Base-by-base conservation (phyloP, 2,888 invertebrate genomes). In the Drosophila neonasuta region DNA sequence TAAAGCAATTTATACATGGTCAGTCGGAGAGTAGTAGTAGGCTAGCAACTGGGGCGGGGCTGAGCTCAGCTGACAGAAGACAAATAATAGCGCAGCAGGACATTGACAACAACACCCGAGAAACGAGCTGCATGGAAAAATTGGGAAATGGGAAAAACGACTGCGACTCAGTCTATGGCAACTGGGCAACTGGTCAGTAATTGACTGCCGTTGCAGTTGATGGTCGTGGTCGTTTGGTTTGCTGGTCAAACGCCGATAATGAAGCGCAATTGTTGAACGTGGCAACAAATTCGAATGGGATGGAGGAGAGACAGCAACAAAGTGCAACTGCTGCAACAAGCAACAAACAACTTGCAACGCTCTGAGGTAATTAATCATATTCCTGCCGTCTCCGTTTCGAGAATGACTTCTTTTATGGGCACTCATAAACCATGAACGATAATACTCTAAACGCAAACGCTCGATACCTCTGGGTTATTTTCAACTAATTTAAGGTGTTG, bases 31-130 rank as follows among this genome's bases (percentile, higher is more conserved):
- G 39, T 24, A 24, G 24, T 24, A 6, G 24, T 24, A 6, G 34
- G 50, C 30, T 58, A 32, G 50, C 20, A 45, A 50, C 50, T 34
- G n/a, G 32, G 48, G 32, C 49, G 34, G 61, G 7, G 44, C 67
- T 48, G 63, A 49, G 72, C 70, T 73, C 68, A 73, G 61, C 71
- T 72, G 73, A 79, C 71, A 82, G 72, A 82, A 88, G 89, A 88
- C 89, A 88, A 88, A 88, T 88, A 88, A 88, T 86, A 84, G 88
- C 89, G 77, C 88, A 88, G 89, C 88, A 88, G 88, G 89, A 88
- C 88, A 88, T 86, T 88, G 89, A 88, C 89, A 89, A 88, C 87
- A 82, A 88, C 83, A 87, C 88, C 88, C 72, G 74, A 76, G 68
- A 45, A 64, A 44, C 30, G 65, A 63, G 63, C 41, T 34, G 49